These are phyloP conservation scores for Eulimnadia texana DNA, from an alignment of 1,140 invertebrate species.

Conservation along the genomic window DNA sequence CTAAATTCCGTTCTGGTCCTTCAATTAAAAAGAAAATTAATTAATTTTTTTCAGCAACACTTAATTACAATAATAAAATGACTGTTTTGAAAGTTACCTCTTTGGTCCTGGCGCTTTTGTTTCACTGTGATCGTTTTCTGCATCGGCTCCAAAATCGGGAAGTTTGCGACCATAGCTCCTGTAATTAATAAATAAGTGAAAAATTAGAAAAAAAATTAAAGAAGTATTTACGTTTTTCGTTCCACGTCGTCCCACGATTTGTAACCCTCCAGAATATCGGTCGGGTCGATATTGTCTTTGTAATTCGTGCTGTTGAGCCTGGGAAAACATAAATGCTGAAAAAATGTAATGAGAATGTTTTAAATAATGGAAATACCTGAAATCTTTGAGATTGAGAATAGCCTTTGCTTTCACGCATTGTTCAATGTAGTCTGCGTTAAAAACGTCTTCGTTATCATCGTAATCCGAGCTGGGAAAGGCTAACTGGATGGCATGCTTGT, in stretches of 20 bases:
- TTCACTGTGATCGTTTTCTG: background rate
- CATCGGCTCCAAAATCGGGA: background rate
- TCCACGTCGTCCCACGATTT: background rate
- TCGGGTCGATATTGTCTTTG: background rate
- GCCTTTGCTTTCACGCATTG: background rate
- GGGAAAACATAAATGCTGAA: background rate
- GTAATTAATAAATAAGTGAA: background rate
- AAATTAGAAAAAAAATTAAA: background rate
- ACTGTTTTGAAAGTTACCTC: no score
- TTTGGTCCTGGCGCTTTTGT: background rate
- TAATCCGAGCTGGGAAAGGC: background rate
- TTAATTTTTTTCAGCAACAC: no score
- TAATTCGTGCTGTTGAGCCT: background rate
- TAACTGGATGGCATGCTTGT: background rate
- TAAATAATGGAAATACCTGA: background rate
- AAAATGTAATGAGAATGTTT: background rate
- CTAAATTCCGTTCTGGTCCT: background rate
- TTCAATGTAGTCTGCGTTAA: background rate
- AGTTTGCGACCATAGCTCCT: background rate
- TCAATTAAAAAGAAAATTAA: background rate
- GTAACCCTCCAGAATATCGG: background rate
- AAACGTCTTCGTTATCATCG: background rate
- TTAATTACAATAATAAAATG: no score
- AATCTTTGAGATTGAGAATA: background rate
- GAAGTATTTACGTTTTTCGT: background rate